These are phyloP conservation scores for Trachelus tabidus DNA, from an alignment of 2,888 invertebrate species.

Conservation along the genomic window DNA sequence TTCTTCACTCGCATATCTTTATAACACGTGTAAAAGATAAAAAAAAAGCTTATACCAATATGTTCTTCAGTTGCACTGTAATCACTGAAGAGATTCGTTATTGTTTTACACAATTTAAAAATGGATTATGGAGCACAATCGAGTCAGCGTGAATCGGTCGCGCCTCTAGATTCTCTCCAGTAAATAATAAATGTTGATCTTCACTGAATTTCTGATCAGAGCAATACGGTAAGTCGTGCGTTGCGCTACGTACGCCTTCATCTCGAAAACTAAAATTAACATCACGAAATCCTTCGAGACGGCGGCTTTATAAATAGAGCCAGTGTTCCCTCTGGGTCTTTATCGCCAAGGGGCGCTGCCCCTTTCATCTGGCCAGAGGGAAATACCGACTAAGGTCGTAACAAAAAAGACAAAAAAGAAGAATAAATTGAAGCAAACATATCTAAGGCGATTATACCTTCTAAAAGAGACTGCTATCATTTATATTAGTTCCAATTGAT, in stretches of 20 bases:
- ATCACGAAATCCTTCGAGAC: constrained; percentile 50
- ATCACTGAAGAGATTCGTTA: background rate
- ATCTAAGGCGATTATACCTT: background rate
- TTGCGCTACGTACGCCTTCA: constrained; percentile 28
- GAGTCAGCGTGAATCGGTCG: background rate
- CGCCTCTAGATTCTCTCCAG: background rate
- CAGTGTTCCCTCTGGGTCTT: constrained; percentile 23
- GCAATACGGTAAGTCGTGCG: background rate
- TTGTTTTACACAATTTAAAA: background rate
- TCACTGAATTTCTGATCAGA: background rate
- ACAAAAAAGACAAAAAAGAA: background rate
- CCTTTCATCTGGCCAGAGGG: constrained; percentile 14
- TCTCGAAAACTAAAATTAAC: constrained; percentile 59
- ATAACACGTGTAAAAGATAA: background rate
- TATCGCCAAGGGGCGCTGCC: constrained; percentile 13
- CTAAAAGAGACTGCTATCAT: background rate
- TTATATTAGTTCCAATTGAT: background rate
- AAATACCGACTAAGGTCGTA: constrained; percentile 2
- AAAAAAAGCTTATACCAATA: background rate
- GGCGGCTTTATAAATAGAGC: constrained; percentile 56
- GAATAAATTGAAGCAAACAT: background rate
- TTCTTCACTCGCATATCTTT: background rate
- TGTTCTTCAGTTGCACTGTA: background rate
- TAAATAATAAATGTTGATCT: background rate
- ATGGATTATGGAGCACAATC: background rate